Evolutionary conservation across 2,888 invertebrate species (phyloP), one percentile per base, ranked within the genome.

Genomic region (Pemphredon lugubris): DNA sequence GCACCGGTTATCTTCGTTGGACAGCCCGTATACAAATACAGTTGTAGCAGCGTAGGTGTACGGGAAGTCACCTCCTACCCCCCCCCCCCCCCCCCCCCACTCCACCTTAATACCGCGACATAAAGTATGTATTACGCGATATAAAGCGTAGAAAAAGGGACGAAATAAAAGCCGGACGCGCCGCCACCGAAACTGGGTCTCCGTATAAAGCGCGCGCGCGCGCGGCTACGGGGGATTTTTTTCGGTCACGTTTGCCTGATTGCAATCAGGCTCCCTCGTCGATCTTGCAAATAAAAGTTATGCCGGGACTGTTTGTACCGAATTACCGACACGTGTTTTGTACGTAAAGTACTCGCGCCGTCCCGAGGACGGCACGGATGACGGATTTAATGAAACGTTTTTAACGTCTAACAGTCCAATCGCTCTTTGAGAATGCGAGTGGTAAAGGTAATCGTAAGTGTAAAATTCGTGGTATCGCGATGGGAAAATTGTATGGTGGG

Each of bases 1-100:
- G n/a, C 57, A 7, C 6, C 72, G 80, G 84, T 85, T 84, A 84
- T 85, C 83, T 83, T 83, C 76, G 70, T 76, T 74, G 75, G 75
- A 81, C 83, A 80, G 81, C 66, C 71, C 75, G 73, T 79, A 79
- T 77, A 76, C 82, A 84, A 82, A 73, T 13, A 54, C 30, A 16
- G 13, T 13, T 30, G n/a, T 6, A 2, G 14, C 47, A 18, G 16
- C 39, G 13, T 32, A 18, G 23, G 40, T 16, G 39, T 26, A 11
- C 23, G 34, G 14, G 20, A 6, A 44, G 37, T 20, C 45, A 59
- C 59, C 65, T 44, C 32, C 50, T 13, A n/a, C n/a, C n/a, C n/a
- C n/a, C n/a, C n/a, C n/a, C n/a, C n/a, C n/a, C n/a, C n/a, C n/a
- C n/a, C n/a, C n/a, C n/a, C n/a, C n/a, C n/a, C 48, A 9, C 11